Base-by-base conservation (phyloP, 2,888 invertebrate species). In the Apocheima hispidaria region DNA sequence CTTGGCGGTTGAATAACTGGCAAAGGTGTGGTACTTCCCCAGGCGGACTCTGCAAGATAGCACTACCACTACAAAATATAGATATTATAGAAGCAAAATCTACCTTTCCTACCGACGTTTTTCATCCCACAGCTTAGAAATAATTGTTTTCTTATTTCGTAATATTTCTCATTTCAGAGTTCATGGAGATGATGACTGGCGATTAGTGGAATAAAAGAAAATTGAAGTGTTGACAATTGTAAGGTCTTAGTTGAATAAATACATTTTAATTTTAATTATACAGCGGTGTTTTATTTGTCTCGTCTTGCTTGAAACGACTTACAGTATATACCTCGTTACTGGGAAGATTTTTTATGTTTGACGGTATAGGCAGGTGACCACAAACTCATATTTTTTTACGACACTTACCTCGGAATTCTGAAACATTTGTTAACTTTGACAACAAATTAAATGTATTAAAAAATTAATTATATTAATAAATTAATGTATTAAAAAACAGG, bases 111-210 rank as follows among this genome's bases (percentile, higher is more conserved):
- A 14, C 14, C 7, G 26, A n/a, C 16, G 5, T 20, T 20, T 21
- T 21, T 18, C 21, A n/a, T 14, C 12, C 23, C 21, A n/a, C 41
- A 23, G 10, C n/a, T 38, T 2, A 18, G 18, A 41, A 41, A 41
- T 41, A 41, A 26, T 44, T 44, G 16, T 44, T 44, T 44, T 43
- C 16, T 44, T 14, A 44, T 44, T 26, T 26, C 28, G 2, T 26
- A 16, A 20, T 30, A 20, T 62, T 66, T 66, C 50, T 63, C 43
- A 63, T 95, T 94, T 69, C 94, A 96, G 96, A 96, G 86, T 96
- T 96, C 88, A 96, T 96, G 96, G 96, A 94, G 79, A 96, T 96
- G 96, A 96, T 96, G 96, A 96, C 96, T 60, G 96, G 96, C 38
- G 96, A 96, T 85, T 96, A 94, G 89, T 60, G 4, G 46, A 56